These are phyloP conservation scores for Diuraphis noxia DNA, from an alignment of 1,140 invertebrate genomes.

Conservation along the genomic window DNA sequence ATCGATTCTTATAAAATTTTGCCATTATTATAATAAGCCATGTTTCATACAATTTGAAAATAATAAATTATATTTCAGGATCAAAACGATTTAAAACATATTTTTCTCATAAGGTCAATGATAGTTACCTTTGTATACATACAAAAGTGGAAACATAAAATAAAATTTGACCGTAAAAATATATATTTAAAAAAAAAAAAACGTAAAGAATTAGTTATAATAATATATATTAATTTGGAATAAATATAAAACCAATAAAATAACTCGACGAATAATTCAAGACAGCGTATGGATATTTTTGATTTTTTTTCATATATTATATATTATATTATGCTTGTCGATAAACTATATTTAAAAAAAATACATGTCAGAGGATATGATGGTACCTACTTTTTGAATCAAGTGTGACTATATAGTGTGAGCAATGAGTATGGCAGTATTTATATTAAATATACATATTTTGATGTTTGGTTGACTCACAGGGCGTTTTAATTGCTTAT, in stretches of 20 bases:
- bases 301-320: background rate
- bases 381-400: background rate
- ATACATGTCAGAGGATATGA: too few relatives aligned
- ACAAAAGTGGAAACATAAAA: background rate
- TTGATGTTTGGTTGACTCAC: background rate
- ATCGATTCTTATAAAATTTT: background rate
- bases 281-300: background rate
- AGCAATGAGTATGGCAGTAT: background rate
- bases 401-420: too few relatives aligned
- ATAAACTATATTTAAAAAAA: background rate
- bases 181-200: background rate
- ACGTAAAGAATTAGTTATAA: too few relatives aligned
- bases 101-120: background rate
- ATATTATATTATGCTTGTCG: background rate
- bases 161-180: background rate
- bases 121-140: background rate
- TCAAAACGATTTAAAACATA: background rate
- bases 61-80: background rate
- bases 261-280: background rate
- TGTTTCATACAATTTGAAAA: background rate
- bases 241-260: background rate
- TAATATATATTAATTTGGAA: background rate
- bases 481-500: background rate
- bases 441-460: background rate
- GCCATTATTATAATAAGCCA: background rate